A percentile compares a stretch with the other conserved stretches of the same genome.
Conservation (phyloP, 2,888 invertebrate species). For the Fabriciana adippe region DNA sequence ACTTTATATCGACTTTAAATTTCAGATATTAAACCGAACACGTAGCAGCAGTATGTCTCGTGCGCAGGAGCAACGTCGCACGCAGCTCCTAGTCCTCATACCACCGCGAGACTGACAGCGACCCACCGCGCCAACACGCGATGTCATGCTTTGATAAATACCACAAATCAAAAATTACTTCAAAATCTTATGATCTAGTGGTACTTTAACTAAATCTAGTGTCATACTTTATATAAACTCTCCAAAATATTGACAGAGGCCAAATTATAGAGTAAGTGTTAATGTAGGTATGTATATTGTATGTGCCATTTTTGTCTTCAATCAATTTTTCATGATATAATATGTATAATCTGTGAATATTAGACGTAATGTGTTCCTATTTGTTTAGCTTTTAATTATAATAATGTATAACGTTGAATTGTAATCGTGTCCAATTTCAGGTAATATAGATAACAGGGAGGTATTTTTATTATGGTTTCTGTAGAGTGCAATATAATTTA, state of each 20-base stretch:
- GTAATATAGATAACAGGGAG: too few species aligned
- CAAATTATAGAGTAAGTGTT: conserved; percentile 9
- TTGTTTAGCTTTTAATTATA: too few species aligned
- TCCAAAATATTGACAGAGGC: background rate
- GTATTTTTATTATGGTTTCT: too few species aligned
- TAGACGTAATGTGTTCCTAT: too few species aligned
- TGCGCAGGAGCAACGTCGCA: conserved; percentile 57
- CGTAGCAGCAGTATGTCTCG: conserved; percentile 65
- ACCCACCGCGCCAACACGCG: conserved; percentile 56
- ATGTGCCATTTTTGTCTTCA: too few species aligned
- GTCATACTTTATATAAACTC: background rate
- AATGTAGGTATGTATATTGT: too few species aligned
- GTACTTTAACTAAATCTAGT: background rate
- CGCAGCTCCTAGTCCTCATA: conserved; percentile 65
- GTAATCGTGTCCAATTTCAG: too few species aligned
- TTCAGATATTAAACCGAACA: conserved; percentile 69
- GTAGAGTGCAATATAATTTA: too few species aligned
- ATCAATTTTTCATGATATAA: too few species aligned
- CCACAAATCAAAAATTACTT: conserved; percentile 6
- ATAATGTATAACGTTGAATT: too few species aligned
- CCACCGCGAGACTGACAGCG: conserved; percentile 69
- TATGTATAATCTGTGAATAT: too few species aligned
- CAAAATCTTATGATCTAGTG: conserved; percentile 9
- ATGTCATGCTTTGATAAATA: conserved; percentile 66
- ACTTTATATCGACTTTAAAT: conserved; percentile 15